Evolutionary conservation across 2,113 vertebrate species (phyloP).

Genomic region (Chelonoidis abingdonii): DNA sequence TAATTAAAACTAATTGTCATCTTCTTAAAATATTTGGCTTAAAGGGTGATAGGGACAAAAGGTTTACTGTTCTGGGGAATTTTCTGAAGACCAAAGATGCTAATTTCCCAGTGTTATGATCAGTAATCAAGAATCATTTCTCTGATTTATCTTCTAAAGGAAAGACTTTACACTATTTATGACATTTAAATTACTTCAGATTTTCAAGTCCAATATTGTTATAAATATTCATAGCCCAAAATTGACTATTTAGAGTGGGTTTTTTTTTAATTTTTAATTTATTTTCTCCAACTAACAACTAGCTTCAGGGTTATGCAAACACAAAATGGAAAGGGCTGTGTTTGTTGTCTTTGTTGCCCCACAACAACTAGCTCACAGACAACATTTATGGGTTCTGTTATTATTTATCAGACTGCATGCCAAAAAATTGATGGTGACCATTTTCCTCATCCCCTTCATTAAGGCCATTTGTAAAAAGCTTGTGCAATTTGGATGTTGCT

Average conservation of each 20-base stretch:
- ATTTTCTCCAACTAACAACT: not conserved
- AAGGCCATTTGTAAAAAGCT: not conserved
- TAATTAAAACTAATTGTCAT: conserved; percentile 3
- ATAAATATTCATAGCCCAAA: conserved; percentile 69
- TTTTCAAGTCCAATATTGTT: conserved; percentile 66
- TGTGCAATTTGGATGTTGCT: fast-evolving
- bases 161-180: conserved; percentile 50
- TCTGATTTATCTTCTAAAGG: conserved; percentile 48
- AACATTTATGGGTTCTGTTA: fast-evolving
- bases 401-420: not conserved
- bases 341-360: not conserved
- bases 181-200: conserved; percentile 68
- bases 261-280: conserved; percentile 15
- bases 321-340: not conserved
- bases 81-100: not conserved
- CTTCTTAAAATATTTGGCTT: conserved; percentile 7
- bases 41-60: not conserved
- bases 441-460: not conserved
- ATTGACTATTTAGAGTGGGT: not conserved
- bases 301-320: not conserved
- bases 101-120: conserved; percentile 45
- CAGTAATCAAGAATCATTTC: conserved; percentile 64
- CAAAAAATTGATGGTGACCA: not conserved
- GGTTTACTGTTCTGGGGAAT: not conserved
- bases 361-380: fast-evolving